Conservation (phyloP, 1,140 invertebrate species). For the Pogonomyrmex californicus region DNA sequence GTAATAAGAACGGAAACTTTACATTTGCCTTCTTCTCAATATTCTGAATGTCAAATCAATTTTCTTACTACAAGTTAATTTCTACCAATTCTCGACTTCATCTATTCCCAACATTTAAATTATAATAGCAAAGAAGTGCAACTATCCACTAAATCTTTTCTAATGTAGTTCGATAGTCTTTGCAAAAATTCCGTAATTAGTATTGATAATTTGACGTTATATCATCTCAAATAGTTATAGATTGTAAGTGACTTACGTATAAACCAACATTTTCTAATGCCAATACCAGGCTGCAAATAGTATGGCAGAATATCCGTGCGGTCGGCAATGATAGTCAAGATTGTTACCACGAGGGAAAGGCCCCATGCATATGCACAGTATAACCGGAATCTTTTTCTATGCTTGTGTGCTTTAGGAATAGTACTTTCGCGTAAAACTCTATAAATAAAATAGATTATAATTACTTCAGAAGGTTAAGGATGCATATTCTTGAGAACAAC, state of each 20-base stretch:
- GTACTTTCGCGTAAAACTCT: conserved; percentile 72
- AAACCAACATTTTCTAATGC: conserved; percentile 78
- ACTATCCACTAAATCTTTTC: background rate
- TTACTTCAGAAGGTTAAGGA: background rate
- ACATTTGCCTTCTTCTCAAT: conserved; percentile 12
- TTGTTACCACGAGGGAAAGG: conserved; percentile 72
- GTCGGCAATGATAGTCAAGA: conserved; percentile 62
- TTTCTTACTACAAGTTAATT: background rate
- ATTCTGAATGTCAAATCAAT: conserved; percentile 36
- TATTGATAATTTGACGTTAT: conserved; percentile 30
- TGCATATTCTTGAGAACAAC: no score
- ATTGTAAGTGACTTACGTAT: conserved; percentile 70
- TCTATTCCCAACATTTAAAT: conserved; percentile 22
- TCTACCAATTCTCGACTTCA: background rate
- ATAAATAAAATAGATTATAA: conserved; percentile 34
- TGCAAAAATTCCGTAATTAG: background rate
- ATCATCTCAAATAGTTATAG: conserved; percentile 17
- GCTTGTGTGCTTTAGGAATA: conserved; percentile 36
- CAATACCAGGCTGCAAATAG: conserved; percentile 71
- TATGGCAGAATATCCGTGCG: conserved; percentile 37
- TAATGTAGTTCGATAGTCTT: background rate
- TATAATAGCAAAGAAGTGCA: conserved; percentile 2
- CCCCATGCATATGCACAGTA: conserved; percentile 84
- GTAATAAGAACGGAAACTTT: conserved; percentile 25
- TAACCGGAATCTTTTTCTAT: conserved; percentile 76